These are phyloP conservation scores for Melinaea menophilus DNA, from an alignment of 2,888 invertebrate genomes.

Conservation along the genomic window DNA sequence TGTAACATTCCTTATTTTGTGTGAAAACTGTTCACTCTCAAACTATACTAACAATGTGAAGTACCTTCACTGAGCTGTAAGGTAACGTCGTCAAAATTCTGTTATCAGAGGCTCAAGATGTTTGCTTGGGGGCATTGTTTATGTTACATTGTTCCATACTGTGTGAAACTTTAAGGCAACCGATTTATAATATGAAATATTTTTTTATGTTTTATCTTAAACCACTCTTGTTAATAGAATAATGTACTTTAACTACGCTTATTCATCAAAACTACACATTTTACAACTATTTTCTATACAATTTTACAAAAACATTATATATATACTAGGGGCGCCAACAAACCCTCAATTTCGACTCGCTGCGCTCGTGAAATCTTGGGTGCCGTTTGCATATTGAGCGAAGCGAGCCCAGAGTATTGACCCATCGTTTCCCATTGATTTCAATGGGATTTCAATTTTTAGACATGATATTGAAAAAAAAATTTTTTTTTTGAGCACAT, in stretches of 20 bases:
- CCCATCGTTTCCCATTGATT: too few species aligned
- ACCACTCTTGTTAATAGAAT: constrained; percentile 58
- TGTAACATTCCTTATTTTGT: not conserved
- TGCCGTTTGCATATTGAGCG: too few species aligned
- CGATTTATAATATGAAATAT: constrained; percentile 29
- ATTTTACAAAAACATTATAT: too few species aligned
- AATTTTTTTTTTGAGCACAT: too few species aligned
- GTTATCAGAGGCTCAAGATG: constrained; percentile 61
- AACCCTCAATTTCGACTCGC: too few species aligned
- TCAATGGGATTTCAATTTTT: too few species aligned
- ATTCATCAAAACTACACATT: too few species aligned
- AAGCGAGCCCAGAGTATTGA: too few species aligned
- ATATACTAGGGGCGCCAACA: too few species aligned
- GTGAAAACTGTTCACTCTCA: constrained; percentile 17
- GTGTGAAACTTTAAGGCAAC: constrained; percentile 42
- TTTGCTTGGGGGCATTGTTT: constrained; percentile 55
- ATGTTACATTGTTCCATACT: constrained; percentile 54
- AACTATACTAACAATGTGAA: constrained; percentile 41
- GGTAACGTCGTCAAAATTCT: constrained; percentile 57
- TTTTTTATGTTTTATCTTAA: constrained; percentile 47
- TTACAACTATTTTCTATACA: constrained; percentile 49
- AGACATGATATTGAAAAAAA: too few species aligned
- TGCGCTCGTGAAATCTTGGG: too few species aligned
- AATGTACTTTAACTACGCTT: constrained; percentile 53
- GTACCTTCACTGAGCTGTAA: constrained; percentile 53